Conservation (phyloP, 2,113 vertebrate species). For the Fulica atra region DNA sequence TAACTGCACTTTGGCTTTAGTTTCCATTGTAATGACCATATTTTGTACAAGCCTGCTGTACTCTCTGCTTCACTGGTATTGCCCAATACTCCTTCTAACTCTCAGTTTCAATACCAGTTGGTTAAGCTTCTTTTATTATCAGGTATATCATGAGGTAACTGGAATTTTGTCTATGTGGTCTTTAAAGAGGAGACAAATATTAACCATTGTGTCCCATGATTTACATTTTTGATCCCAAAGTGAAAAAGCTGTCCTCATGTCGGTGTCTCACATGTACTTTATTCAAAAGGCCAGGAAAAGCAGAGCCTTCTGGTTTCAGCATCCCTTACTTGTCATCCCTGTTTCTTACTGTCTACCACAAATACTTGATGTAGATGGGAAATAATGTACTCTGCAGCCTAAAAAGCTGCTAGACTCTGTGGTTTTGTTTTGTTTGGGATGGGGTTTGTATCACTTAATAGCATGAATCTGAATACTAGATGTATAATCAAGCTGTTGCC, state of each 20-base stretch:
- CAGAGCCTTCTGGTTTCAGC: not conserved
- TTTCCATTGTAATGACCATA: not conserved
- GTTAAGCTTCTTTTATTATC: not conserved
- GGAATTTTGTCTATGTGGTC: not conserved
- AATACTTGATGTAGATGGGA: not conserved
- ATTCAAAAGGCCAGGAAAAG: not conserved
- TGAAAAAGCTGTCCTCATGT: not conserved
- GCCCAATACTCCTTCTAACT: not conserved
- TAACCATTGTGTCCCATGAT: not conserved
- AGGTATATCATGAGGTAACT: rapidly evolving
- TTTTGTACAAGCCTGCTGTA: not conserved
- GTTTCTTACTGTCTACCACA: not conserved
- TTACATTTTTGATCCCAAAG: not conserved
- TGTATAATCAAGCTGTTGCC: not conserved
- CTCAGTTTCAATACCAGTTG: not conserved
- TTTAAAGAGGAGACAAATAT: not conserved
- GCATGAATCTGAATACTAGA: not conserved
- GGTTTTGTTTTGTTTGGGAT: not conserved
- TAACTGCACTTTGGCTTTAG: not conserved
- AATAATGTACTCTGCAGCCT: not conserved
- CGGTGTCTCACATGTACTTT: not conserved
- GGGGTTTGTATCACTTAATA: not conserved
- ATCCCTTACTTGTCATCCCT: not conserved
- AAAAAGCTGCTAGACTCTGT: not conserved
- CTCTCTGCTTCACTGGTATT: not conserved